phyloP scores from a whole-genome alignment of 1,140 invertebrate species.

The Rhysida immarginata region DNA sequence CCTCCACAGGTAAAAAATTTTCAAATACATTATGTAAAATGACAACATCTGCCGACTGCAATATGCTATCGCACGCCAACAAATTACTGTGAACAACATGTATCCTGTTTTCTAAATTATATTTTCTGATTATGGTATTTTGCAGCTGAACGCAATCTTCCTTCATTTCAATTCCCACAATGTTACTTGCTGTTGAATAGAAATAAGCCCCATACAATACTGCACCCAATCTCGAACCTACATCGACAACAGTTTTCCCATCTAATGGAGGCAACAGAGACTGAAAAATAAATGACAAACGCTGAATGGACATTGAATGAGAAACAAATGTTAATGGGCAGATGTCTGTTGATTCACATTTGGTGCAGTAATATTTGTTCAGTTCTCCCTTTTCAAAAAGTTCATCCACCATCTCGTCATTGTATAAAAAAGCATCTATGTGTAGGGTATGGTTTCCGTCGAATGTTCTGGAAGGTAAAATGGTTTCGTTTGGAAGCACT shows the following conservation, averaged over 20 bases:
- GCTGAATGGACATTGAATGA: conserved; percentile 46
- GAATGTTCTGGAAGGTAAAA: too few relatives aligned
- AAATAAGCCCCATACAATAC: conserved; percentile 50
- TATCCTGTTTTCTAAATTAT: conserved; percentile 36
- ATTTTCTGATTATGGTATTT: conserved; percentile 40
- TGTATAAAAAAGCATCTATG: conserved; percentile 54
- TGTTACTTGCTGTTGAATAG: conserved; percentile 39
- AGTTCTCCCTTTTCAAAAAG: conserved; percentile 42
- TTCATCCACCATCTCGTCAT: conserved; percentile 44
- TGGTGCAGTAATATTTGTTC: conserved; percentile 42
- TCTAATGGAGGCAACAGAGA: conserved; percentile 40
- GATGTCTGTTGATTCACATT: conserved; percentile 45
- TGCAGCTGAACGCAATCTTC: conserved; percentile 46
- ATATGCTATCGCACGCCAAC: conserved; percentile 35
- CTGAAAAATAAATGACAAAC: conserved; percentile 45
- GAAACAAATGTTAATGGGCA: conserved; percentile 42
- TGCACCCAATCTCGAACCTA: conserved; percentile 51
- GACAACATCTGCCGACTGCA: conserved; percentile 40
- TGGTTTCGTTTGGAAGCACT: too few relatives aligned
- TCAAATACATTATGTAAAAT: conserved; percentile 47
- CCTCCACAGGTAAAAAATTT: conserved; percentile 40
- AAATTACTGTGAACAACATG: conserved; percentile 41
- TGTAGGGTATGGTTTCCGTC: conserved; percentile 46
- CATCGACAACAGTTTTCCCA: conserved; percentile 44
- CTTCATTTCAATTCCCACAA: conserved; percentile 55